phyloP scores from a whole-genome alignment of 2,113 vertebrate species.

The Sturnira hondurensis region DNA sequence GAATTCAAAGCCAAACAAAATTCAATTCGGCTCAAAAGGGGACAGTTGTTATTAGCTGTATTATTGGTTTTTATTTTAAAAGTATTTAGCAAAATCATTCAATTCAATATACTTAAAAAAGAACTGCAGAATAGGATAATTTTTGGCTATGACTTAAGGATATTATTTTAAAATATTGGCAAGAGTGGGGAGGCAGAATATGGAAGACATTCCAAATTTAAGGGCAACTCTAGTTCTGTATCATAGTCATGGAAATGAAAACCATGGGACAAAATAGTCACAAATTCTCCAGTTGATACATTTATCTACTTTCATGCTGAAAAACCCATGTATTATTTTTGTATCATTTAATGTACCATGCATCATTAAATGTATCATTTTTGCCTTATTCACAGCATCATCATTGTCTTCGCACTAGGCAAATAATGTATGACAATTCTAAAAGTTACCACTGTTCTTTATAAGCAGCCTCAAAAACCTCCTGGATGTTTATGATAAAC shows the following conservation, averaged over 20 bases:
- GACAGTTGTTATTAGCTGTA: neutral
- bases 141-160: neutral
- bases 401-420: neutral
- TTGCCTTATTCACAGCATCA: neutral
- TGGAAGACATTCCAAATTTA: neutral
- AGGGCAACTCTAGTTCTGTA: neutral
- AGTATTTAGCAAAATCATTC: neutral
- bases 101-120: neutral
- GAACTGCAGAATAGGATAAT: neutral
- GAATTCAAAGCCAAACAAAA: slow-evolving; percentile 12
- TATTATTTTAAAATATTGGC: neutral
- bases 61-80: neutral
- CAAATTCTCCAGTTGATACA: neutral
- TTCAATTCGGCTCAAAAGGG: neutral
- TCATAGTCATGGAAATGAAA: slow-evolving; percentile 7
- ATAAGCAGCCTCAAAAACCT: neutral
- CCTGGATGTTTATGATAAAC: neutral
- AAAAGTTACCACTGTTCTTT: neutral
- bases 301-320: neutral
- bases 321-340: neutral
- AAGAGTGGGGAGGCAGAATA: neutral
- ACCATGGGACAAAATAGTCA: neutral
- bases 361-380: neutral
- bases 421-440: neutral
- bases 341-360: neutral